Percentiles rank a stretch among this genome's conserved stretches.
Conservation (phyloP, 2,113 vertebrate genomes). For the Passer montanus region DNA sequence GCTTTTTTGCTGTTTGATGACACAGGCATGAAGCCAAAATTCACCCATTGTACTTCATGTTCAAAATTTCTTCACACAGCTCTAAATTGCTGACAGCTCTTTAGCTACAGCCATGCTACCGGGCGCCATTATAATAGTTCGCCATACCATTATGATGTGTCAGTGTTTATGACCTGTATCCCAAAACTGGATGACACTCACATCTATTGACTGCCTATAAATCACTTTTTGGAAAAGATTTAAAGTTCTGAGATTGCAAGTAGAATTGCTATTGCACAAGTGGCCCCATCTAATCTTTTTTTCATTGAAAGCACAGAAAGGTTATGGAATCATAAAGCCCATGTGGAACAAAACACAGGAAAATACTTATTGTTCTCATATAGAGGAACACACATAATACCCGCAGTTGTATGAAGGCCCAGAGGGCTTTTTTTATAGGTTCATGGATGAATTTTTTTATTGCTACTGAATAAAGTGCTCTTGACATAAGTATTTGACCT, state of each 20-base stretch:
- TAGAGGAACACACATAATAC: slow-evolving; percentile 22
- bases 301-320: slow-evolving; percentile 47
- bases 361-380: slow-evolving; percentile 53
- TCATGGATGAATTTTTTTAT: slow-evolving; percentile 50
- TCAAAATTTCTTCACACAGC: slow-evolving; percentile 43
- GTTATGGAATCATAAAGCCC: slow-evolving; percentile 11
- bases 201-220: slow-evolving; percentile 56
- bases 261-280: slow-evolving; percentile 38
- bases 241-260: slow-evolving; percentile 16
- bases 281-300: slow-evolving; percentile 34
- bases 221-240: slow-evolving; percentile 47
- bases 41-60: slow-evolving; percentile 57
- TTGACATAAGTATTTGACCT: slow-evolving; percentile 62
- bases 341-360: slow-evolving; percentile 39
- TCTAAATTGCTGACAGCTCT: slow-evolving; percentile 31
- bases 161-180: slow-evolving; percentile 55
- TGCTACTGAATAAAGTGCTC: slow-evolving; percentile 66
- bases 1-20: slow-evolving; percentile 56
- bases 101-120: slow-evolving; percentile 28
- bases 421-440: slow-evolving; percentile 38
- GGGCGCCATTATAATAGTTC: not conserved
- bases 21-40: slow-evolving; percentile 53
- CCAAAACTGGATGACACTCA: slow-evolving; percentile 38
- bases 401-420: not conserved
- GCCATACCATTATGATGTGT: not conserved